Base-by-base conservation (phyloP, 2,888 invertebrate genomes). In the Lepidocyrtinus sp. region DNA sequence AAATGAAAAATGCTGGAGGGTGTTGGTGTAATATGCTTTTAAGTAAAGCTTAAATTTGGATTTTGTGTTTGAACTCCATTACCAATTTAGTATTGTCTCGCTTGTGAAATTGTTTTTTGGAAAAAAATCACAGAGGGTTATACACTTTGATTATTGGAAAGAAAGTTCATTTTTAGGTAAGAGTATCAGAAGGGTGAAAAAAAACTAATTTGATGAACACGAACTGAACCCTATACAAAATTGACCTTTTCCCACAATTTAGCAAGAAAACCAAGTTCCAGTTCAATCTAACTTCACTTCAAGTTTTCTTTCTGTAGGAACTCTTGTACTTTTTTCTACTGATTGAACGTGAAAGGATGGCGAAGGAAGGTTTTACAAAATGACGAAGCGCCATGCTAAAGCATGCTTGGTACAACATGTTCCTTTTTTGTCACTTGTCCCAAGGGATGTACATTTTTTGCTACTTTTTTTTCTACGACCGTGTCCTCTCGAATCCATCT, bases 331-430 rank as follows among this genome's bases (percentile, higher is more conserved):
- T 36, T 36, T 36, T 12, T 36, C 36, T 12, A 7, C 12, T 36
- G 36, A 36, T 36, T 55, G 55, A 55, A 55, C 15, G 15, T 55
- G 55, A 55, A 55, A n/a, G n/a, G n/a, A n/a, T n/a, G n/a, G n/a
- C 17, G 55, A 55, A 55, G 55, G n/a, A n/a, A 55, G 55, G 55
- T 55, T 55, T 5, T n/a, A n/a, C 9, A 55, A 55, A 55, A 55
- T 55, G 55, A 55, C 9, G 55, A 3, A 55, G 55, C 55, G 55
- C 55, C 55, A n/a, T 55, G n/a, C n/a, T n/a, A n/a, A n/a, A n/a
- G n/a, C 26, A 17, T 69, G 69, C 55, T 69, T 69, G 72, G 62
- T 63, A 24, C 24, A 59, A 22, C 46, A 45, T 45, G 46, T 63
- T 63, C 9, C 21, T 27, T 46, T 17, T 21, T 19, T 68, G n/a